phyloP scores from a whole-genome alignment of 2,797 vertebrate species.

The Amphiprion clarkii region DNA sequence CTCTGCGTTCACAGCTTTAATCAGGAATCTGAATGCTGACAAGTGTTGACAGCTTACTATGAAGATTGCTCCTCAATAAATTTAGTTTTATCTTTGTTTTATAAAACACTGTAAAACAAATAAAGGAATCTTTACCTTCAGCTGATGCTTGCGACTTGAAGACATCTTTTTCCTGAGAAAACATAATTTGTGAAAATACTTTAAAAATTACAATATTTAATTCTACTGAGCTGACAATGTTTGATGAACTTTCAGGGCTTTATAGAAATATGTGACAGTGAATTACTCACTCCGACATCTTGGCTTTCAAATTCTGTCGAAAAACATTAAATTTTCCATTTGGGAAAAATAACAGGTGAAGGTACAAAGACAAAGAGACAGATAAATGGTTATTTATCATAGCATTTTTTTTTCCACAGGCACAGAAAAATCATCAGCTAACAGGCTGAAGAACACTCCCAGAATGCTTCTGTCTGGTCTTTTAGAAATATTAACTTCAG shows the following conservation, averaged over 20 bases:
- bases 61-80: no score
- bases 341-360: background rate
- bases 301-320: constrained; percentile 61
- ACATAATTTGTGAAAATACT: no score
- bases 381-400: background rate
- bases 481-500: constrained; percentile 42
- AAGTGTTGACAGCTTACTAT: no score
- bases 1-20: no score
- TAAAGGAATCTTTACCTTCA: constrained; percentile 81
- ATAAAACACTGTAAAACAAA: background rate
- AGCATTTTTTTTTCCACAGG: background rate
- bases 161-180: constrained; percentile 90
- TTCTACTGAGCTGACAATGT: background rate
- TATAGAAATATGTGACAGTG: background rate
- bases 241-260: background rate
- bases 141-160: constrained; percentile 93
- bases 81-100: no score
- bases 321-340: constrained; percentile 12
- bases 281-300: constrained; percentile 86
- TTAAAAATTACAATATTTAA: no score
- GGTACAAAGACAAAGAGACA: background rate
- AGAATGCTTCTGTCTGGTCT: constrained; percentile 19
- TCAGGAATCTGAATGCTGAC: no score
- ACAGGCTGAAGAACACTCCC: constrained; percentile 8
- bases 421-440: background rate